These are phyloP conservation scores for Engystomops pustulosus DNA, from an alignment of 2,113 vertebrate species.

Conservation along the genomic window DNA sequence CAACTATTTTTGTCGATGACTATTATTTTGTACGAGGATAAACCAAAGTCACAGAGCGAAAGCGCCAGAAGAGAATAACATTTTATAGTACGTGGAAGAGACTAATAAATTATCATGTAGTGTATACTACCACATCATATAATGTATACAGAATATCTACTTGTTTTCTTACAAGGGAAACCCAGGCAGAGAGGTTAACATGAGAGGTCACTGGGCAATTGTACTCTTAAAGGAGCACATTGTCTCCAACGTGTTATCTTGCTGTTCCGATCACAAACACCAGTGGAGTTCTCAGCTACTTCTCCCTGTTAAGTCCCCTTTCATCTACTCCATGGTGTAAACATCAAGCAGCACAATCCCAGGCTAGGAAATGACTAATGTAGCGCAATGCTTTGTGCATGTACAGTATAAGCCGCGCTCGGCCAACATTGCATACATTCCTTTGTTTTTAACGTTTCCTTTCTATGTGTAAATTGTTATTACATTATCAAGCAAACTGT, in stretches of 20 bases:
- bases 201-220: conserved; percentile 45
- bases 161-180: conserved; percentile 53
- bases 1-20: too few relatives aligned
- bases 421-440: conserved; percentile 33
- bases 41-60: neutral
- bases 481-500: conserved; percentile 12
- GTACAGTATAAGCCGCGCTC: neutral
- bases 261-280: conserved; percentile 56
- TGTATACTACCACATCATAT: conserved; percentile 9
- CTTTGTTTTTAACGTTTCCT: conserved; percentile 50
- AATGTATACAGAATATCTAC: conserved; percentile 50
- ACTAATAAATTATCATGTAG: conserved; percentile 31
- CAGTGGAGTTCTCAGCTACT: conserved; percentile 56
- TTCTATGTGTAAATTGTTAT: conserved; percentile 56
- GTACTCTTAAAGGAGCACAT: conserved; percentile 51
- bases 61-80: neutral
- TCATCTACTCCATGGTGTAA: conserved; percentile 48
- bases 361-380: conserved; percentile 56
- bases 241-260: conserved; percentile 53
- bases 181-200: conserved; percentile 46
- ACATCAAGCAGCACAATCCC: conserved; percentile 40
- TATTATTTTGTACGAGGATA: neutral
- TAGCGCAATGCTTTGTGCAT: conserved; percentile 46
- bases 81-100: neutral
- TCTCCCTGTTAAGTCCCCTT: conserved; percentile 31